These are phyloP conservation scores for Chesias legatella DNA, from an alignment of 2,888 invertebrate species.

Conservation along the genomic window DNA sequence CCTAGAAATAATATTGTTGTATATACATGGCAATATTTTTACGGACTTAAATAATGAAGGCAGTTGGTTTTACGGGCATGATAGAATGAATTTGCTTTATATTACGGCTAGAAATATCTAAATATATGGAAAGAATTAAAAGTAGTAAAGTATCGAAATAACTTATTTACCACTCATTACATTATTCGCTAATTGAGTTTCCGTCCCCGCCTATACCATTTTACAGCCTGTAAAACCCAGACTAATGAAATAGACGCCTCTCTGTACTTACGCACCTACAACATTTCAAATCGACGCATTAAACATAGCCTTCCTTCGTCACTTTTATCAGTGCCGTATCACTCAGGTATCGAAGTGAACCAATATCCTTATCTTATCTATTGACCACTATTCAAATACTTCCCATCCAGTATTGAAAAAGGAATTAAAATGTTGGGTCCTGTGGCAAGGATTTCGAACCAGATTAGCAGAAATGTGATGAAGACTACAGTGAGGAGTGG, in stretches of 20 bases:
- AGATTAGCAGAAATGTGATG: constrained; percentile 60
- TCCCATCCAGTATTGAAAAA: constrained; percentile 20
- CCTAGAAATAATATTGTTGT: constrained; percentile 12
- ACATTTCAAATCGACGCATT: constrained; percentile 25
- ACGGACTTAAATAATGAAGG: background rate
- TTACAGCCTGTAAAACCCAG: background rate
- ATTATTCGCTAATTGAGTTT: too few species aligned
- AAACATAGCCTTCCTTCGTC: constrained; percentile 11
- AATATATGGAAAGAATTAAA: too few species aligned
- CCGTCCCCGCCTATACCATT: too few species aligned
- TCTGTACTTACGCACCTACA: background rate
- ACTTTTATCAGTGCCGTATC: constrained; percentile 37
- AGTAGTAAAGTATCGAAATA: too few species aligned
- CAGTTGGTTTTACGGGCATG: background rate
- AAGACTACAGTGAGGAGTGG: constrained; percentile 58
- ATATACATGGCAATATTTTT: constrained; percentile 11
- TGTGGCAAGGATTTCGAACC: constrained; percentile 58
- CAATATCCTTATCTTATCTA: constrained; percentile 58
- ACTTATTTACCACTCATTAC: too few species aligned
- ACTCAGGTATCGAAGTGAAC: constrained; percentile 36
- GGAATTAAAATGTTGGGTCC: constrained; percentile 62
- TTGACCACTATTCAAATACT: constrained; percentile 29
- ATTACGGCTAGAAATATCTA: too few species aligned
- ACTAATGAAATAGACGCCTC: background rate
- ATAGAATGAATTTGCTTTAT: too few species aligned